A percentile compares a stretch with the other conserved stretches of the same genome.
Evolutionary conservation across 2,113 vertebrate genomes (phyloP).

Genomic region (Lichenostomus cassidix): DNA sequence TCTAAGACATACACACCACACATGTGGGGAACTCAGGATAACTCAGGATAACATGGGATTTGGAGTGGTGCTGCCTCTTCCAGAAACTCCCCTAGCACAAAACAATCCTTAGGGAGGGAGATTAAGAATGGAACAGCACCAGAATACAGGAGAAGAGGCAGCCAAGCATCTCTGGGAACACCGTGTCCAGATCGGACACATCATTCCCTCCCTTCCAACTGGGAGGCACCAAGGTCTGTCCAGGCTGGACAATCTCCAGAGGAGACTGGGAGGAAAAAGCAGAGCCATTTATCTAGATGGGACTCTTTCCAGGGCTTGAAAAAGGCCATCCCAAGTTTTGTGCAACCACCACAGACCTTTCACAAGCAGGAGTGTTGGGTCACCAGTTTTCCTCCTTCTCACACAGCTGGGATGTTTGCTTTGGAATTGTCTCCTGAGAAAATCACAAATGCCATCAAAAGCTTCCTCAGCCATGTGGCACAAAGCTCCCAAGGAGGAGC

Average conservation of each 20-base stretch:
- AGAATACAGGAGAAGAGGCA: background rate
- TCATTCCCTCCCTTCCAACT: background rate
- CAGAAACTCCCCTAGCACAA: background rate
- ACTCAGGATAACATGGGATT: fast-evolving
- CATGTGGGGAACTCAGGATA: background rate
- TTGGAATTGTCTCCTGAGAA: fast-evolving
- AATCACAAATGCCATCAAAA: background rate
- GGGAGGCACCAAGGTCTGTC: conserved; percentile 29
- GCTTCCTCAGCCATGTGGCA: background rate
- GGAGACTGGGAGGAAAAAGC: background rate
- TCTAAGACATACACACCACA: background rate
- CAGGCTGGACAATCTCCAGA: conserved; percentile 17
- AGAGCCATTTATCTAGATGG: background rate
- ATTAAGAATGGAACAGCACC: background rate
- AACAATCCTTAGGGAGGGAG: background rate
- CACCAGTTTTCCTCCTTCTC: background rate
- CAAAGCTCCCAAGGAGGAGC: background rate
- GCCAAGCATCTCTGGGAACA: conserved; percentile 37
- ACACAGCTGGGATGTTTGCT: fast-evolving
- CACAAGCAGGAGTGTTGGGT: background rate
- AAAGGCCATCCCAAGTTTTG: background rate
- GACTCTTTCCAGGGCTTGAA: background rate
- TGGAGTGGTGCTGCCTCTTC: background rate
- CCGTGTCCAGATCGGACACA: background rate
- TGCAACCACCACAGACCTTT: background rate